Conservation (phyloP, 1,140 invertebrate species). For the Callitettix versicolor region DNA sequence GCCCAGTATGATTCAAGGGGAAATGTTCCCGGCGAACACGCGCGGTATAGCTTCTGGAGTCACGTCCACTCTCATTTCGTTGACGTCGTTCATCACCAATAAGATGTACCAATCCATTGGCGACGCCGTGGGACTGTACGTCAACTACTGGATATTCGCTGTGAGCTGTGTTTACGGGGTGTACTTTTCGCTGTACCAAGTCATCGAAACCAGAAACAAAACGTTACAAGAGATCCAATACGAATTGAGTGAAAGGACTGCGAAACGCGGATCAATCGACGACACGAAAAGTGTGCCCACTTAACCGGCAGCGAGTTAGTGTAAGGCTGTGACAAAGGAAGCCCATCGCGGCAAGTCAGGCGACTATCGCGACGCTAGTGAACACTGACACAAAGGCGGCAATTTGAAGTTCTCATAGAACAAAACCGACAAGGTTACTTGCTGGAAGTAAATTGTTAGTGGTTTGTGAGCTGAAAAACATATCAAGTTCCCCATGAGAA, state of each 20-base stretch:
- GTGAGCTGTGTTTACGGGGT: slow-evolving; percentile 48
- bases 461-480: too few species aligned
- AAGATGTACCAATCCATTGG: slow-evolving; percentile 52
- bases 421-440: too few species aligned
- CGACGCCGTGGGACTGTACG: slow-evolving; percentile 38
- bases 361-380: too few species aligned
- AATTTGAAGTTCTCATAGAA: too few species aligned
- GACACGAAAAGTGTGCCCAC: too few species aligned
- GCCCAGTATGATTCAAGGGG: slow-evolving; percentile 59
- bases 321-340: too few species aligned
- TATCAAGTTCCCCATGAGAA: too few species aligned
- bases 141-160: slow-evolving; percentile 62
- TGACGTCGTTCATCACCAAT: slow-evolving; percentile 60
- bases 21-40: slow-evolving; percentile 60
- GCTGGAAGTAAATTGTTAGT: too few species aligned
- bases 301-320: too few species aligned
- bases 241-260: slow-evolving; percentile 23
- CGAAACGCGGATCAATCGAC: too few species aligned
- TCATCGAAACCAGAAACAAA: slow-evolving; percentile 77
- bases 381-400: too few species aligned
- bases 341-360: too few species aligned
- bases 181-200: slow-evolving; percentile 47
- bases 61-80: slow-evolving; percentile 55
- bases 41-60: slow-evolving; percentile 57
- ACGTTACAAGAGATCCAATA: slow-evolving; percentile 50